Evolutionary conservation across 2,888 invertebrate genomes (phyloP), one percentile per base, ranked within the genome.

Genomic region (Crepidodera aurea): DNA sequence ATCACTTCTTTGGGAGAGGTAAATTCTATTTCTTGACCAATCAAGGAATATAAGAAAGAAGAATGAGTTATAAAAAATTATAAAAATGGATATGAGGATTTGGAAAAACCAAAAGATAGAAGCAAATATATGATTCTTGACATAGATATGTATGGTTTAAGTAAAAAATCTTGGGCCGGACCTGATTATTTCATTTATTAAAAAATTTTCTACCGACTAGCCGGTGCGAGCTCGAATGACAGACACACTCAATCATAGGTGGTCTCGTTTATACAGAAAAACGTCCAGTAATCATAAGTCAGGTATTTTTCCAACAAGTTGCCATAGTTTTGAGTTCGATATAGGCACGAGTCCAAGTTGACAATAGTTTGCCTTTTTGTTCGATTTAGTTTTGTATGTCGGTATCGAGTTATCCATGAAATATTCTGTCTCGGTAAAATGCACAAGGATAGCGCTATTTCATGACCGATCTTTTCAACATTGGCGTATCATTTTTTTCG

Each of bases 361-460:
- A 73, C 74, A 75, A 75, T 75, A 73, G 73, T 74, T 73, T 66
- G 64, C 67, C 65, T 71, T 73, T 72, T 72, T 71, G 68, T 59
- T 68, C 64, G 58, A 48, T 64, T 65, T 65, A 55, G 62, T 65
- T 65, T 62, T 65, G 50, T 64, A 60, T 55, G 60, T 62, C 64
- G 60, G 58, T 60, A 64, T 54, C 64, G 62, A 65, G 65, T 62
- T 67, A 64, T 59, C 37, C 62, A 63, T 57, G 65, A 60, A 57
- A 46, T 54, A 60, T 54, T 16, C 64, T 58, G 59, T 67, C 65
- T 48, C 65, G 57, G 51, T 63, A 53, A 54, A 50, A 15, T 51
- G 25, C 19, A 29, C 42, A 46, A 60, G 60, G 60, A 59, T 60
- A 46, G 39, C 22, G 53, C 46, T 51, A 42, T 42, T 51, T 51